Evolutionary conservation across 2,888 invertebrate species (phyloP), one percentile per base, ranked within the genome.

Genomic region (Drosophila macrospina): DNA sequence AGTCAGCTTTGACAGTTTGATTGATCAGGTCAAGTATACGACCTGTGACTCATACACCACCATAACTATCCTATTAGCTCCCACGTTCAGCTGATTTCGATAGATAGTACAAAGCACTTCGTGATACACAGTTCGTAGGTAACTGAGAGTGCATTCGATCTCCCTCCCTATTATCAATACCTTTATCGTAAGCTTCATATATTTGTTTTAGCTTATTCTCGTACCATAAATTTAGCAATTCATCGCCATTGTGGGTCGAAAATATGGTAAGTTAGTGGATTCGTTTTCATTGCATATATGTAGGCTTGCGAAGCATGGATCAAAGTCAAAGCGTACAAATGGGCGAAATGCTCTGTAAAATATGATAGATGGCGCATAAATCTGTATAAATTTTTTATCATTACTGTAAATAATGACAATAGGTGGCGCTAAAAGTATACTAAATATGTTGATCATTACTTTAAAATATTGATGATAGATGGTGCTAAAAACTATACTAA

Each of bases 41-140:
- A n/a, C n/a, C n/a, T n/a, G n/a, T n/a, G n/a, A n/a, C n/a, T n/a
- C 20, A 36, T 15, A 2, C 44, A 11, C 37, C 13, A 10, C 45
- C 36, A 16, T 32, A 32, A 47, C 13, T 59, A 60, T 60, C 60
- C 42, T 44, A 51, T 24, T 30, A 15, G 30, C 45, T 64, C 44
- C 37, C 50, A 24, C 44, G 41, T 32, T 63, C 32, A 15, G 16
- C 26, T 5, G 32, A 42, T 42, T 42, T 41, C 32, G 57, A 48
- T 15, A 41, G 7, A 13, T 11, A 0, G 11, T 11, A 10, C 7
- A 26, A 28, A 8, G 37, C 28, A 37, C 36, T 26, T 39, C 16
- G n/a, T 47, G 3, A 30, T 20, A 32, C 16, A 41, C 16, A 41
- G 3, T 42, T 20, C 4, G 20, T 10, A 13, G 11, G 16, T 5